phyloP scores from a whole-genome alignment of 2,888 invertebrate species.

The Acheta domesticus region DNA sequence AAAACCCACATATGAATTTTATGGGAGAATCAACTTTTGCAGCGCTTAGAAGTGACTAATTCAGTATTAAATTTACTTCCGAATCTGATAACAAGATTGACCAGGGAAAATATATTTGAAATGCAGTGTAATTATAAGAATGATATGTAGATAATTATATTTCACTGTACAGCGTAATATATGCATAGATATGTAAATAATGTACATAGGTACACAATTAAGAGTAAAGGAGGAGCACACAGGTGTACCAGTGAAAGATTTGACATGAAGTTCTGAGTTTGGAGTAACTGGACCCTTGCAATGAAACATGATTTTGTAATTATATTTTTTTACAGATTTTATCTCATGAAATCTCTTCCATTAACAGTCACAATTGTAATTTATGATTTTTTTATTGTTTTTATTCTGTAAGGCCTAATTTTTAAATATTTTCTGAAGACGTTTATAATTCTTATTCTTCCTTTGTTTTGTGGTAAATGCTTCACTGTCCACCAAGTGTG shows the following conservation, averaged over 20 bases:
- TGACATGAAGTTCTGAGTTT: no score
- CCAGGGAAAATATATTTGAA: slow-evolving; percentile 31
- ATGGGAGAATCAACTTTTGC: background rate
- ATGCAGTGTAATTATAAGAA: slow-evolving; percentile 9
- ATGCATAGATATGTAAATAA: slow-evolving; percentile 11
- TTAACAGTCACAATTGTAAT: no score
- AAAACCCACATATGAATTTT: background rate
- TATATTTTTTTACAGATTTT: background rate
- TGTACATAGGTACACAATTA: slow-evolving; percentile 19
- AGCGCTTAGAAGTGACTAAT: background rate
- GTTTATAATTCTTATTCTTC: no score
- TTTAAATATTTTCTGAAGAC: no score
- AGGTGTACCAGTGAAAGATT: background rate
- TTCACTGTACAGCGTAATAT: slow-evolving; percentile 18
- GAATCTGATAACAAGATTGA: slow-evolving; percentile 27
- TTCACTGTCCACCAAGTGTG: background rate
- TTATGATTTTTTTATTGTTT: no score
- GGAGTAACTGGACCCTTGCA: no score
- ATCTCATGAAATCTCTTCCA: background rate
- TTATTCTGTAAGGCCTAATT: no score
- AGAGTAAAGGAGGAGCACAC: background rate
- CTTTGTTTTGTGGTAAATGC: background rate
- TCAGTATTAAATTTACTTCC: slow-evolving; percentile 26
- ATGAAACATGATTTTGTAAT: background rate
- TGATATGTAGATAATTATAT: slow-evolving; percentile 20